These are phyloP conservation scores for Gallinago media DNA, from an alignment of 2,113 vertebrate species.

Conservation along the genomic window DNA sequence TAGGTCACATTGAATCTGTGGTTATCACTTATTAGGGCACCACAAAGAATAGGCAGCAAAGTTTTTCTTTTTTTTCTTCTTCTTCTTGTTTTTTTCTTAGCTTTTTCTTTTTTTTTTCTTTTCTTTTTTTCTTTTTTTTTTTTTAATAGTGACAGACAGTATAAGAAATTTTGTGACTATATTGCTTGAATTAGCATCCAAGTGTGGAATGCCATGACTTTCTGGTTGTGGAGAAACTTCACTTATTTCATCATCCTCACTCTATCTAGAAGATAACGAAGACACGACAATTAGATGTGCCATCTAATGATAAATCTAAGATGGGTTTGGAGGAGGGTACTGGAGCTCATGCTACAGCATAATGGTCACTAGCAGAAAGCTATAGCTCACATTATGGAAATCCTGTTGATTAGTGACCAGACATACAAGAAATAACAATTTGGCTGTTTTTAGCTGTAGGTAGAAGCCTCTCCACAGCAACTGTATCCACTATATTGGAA, in stretches of 20 bases:
- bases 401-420: background rate
- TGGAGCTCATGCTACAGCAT: background rate
- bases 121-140: too few species aligned
- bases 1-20: background rate
- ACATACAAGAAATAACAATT: background rate
- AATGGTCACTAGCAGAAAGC: background rate
- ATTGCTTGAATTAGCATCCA: background rate
- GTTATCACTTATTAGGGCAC: accelerated
- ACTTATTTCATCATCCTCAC: background rate
- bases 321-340: background rate
- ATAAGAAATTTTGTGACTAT: background rate
- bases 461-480: background rate
- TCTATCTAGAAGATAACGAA: background rate
- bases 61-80: background rate
- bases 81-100: too few species aligned
- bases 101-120: too few species aligned
- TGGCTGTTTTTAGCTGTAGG: background rate
- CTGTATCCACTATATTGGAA: background rate
- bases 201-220: background rate
- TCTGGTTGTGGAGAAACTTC: background rate
- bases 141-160: background rate
- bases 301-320: background rate
- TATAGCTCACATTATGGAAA: background rate
- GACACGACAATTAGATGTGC: accelerated
- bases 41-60: background rate